Percentiles rank a stretch among this genome's conserved stretches.
Conservation (phyloP, 1,140 invertebrate species). For the Halotydeus destructor region DNA sequence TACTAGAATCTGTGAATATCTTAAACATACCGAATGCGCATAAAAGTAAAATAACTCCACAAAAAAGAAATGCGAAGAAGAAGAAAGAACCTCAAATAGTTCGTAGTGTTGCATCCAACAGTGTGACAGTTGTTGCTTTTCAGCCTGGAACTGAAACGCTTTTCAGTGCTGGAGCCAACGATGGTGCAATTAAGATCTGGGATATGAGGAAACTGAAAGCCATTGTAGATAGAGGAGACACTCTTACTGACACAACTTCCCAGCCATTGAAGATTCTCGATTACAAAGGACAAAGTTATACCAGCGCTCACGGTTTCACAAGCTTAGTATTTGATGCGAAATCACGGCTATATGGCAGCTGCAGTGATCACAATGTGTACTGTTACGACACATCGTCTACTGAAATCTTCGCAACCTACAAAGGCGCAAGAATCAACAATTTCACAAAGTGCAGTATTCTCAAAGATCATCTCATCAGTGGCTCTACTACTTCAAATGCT, state of each 20-base stretch:
- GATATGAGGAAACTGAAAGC: background rate
- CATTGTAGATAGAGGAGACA: background rate
- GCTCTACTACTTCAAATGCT: too few relatives aligned
- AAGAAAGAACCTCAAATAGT: background rate
- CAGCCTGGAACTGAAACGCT: background rate
- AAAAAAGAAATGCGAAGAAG: background rate
- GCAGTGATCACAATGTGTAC: slow-evolving; percentile 63
- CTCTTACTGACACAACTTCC: too few relatives aligned
- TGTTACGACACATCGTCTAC: background rate
- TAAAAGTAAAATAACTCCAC: slow-evolving; percentile 2
- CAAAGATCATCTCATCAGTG: background rate
- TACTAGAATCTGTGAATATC: background rate
- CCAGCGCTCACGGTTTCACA: slow-evolving; percentile 24
- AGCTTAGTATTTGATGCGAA: slow-evolving; percentile 46
- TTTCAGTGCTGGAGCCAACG: slow-evolving; percentile 3
- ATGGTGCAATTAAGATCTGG: slow-evolving; percentile 7
- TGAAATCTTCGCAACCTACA: background rate
- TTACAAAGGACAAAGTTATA: slow-evolving; percentile 33
- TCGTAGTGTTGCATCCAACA: background rate
- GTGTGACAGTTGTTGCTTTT: slow-evolving; percentile 8
- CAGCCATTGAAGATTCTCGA: background rate
- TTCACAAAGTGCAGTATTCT: background rate
- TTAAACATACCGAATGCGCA: slow-evolving; percentile 5
- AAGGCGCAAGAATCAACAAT: background rate
- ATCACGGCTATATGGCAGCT: slow-evolving; percentile 51